Evolutionary conservation across 2,113 vertebrate genomes (phyloP).

Genomic region (Sapajus apella): DNA sequence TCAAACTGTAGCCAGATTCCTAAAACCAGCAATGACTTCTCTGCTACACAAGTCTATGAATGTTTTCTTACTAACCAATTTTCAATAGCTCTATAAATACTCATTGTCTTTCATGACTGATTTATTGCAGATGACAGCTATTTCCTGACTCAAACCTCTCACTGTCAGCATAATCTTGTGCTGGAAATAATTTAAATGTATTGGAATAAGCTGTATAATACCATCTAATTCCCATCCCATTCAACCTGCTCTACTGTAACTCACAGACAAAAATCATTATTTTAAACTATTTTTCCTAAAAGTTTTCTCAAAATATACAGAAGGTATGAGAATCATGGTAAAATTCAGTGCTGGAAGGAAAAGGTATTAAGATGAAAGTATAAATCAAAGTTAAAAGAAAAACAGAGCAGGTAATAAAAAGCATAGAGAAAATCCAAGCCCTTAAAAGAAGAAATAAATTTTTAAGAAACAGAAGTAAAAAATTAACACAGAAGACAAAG

Average conservation of each 20-base stretch:
- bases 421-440: neutral
- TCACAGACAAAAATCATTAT: neutral
- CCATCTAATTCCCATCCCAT: neutral
- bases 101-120: constrained; percentile 38
- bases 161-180: constrained; percentile 39
- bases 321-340: neutral
- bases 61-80: constrained; percentile 42
- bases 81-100: neutral
- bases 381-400: constrained; percentile 41
- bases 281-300: neutral
- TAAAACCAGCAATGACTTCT: neutral
- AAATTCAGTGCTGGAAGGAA: neutral
- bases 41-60: neutral
- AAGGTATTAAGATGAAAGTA: neutral
- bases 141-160: constrained; percentile 39
- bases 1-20: neutral
- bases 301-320: neutral
- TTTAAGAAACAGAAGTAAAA: neutral
- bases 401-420: neutral
- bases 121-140: constrained; percentile 34
- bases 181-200: constrained; percentile 55
- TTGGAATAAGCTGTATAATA: neutral
- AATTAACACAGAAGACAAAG: neutral
- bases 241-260: neutral
- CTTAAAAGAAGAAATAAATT: neutral